These are phyloP conservation scores for Hipparchia semele DNA, from an alignment of 2,888 invertebrate species.

Conservation along the genomic window DNA sequence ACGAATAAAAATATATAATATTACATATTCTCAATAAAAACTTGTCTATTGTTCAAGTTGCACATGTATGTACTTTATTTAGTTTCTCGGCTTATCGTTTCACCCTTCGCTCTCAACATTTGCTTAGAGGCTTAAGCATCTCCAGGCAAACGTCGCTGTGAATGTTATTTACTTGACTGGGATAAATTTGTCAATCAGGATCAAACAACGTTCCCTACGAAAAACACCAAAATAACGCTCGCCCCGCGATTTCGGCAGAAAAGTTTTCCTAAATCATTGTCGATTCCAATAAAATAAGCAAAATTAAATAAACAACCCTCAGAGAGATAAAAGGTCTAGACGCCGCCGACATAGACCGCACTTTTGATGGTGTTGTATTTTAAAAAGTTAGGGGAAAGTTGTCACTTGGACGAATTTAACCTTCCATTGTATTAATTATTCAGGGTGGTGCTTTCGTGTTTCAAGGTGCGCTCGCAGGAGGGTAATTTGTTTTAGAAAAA, in stretches of 20 bases:
- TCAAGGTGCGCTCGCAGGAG: conserved; percentile 76
- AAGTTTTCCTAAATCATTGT: conserved; percentile 77
- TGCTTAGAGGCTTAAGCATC: conserved; percentile 59
- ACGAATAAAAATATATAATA: neutral
- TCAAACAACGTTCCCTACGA: conserved; percentile 61
- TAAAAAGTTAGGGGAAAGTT: conserved; percentile 79
- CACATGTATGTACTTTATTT: conserved; percentile 23
- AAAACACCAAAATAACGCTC: conserved; percentile 51
- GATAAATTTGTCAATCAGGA: conserved; percentile 77
- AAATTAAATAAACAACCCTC: conserved; percentile 80
- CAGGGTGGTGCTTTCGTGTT: conserved; percentile 76
- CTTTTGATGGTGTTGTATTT: conserved; percentile 80
- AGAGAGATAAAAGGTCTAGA: conserved; percentile 78
- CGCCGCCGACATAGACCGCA: conserved; percentile 68
- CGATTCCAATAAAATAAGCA: conserved; percentile 74
- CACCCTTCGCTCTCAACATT: conserved; percentile 62
- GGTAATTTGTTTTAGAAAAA: conserved; percentile 76
- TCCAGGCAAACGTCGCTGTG: conserved; percentile 52
- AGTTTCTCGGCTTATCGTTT: conserved; percentile 47
- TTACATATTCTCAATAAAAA: neutral
- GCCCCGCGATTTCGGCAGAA: conserved; percentile 52
- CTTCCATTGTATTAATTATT: conserved; percentile 83
- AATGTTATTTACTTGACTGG: conserved; percentile 66
- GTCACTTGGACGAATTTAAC: conserved; percentile 81
- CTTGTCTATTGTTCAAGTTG: conserved; percentile 6